Conservation (phyloP, 2,888 invertebrate genomes). For the Phania funesta region DNA sequence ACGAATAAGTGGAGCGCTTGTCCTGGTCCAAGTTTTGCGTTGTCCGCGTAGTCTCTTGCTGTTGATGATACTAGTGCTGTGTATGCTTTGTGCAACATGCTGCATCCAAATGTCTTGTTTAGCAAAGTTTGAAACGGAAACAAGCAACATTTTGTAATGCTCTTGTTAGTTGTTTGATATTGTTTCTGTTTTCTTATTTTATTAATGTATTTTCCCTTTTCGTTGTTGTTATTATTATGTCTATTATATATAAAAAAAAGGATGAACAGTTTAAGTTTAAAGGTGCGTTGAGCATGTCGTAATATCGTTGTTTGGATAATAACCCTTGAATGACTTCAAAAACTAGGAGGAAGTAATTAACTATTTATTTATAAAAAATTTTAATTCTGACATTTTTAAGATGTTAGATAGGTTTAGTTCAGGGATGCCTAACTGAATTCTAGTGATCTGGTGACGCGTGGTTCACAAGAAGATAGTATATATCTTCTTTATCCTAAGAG, state of each 20-base stretch:
- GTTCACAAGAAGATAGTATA: too few species aligned
- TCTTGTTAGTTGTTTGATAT: constrained; percentile 64
- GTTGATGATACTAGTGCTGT: constrained; percentile 1
- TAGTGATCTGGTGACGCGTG: too few species aligned
- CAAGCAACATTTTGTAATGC: constrained; percentile 73
- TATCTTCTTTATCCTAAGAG: too few species aligned
- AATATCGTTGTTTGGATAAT: constrained; percentile 24
- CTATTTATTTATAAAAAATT: too few species aligned
- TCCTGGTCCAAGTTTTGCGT: not conserved
- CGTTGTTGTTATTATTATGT: constrained; percentile 33
- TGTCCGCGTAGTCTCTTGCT: not conserved
- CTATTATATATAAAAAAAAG: constrained; percentile 27
- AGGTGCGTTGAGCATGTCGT: constrained; percentile 51
- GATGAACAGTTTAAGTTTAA: constrained; percentile 12
- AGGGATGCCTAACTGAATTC: too few species aligned
- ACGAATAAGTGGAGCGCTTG: constrained; percentile 42
- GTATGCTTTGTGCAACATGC: constrained; percentile 55
- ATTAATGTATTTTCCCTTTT: constrained; percentile 14
- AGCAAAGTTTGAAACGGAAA: constrained; percentile 78
- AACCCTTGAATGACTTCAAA: constrained; percentile 3
- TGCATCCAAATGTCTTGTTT: constrained; percentile 75
- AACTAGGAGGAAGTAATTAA: not conserved
- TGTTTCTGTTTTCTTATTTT: constrained; percentile 29
- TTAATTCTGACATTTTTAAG: too few species aligned
- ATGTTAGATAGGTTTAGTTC: too few species aligned